These are phyloP conservation scores for Peromyscus californicus DNA, from an alignment of 2,113 vertebrate species.

Conservation along the genomic window DNA sequence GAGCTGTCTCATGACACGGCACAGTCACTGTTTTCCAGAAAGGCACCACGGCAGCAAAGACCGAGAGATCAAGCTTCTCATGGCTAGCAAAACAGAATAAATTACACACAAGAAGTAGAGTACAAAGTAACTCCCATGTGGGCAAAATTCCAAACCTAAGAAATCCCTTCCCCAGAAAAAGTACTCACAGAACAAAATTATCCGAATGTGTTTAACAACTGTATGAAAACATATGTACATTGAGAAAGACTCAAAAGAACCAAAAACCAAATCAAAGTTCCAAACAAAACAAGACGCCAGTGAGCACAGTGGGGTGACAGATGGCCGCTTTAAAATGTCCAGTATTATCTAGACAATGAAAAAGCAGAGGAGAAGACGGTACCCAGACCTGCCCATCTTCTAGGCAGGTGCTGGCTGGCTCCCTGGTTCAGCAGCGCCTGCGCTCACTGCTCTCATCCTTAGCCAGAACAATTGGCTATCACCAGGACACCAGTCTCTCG, in stretches of 20 bases:
- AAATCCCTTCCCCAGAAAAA: conserved; percentile 43
- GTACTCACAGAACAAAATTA: not conserved
- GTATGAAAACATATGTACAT: not conserved
- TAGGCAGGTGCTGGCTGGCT: not conserved
- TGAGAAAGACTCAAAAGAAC: not conserved
- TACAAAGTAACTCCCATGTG: not conserved
- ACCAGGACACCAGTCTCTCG: not conserved
- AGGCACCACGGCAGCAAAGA: not conserved
- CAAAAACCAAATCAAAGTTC: not conserved
- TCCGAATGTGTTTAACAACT: not conserved
- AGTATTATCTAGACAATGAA: not conserved
- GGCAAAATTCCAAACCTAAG: not conserved
- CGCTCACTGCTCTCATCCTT: not conserved
- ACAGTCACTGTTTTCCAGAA: not conserved
- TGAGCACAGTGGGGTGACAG: not conserved
- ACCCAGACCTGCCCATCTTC: conserved; percentile 23
- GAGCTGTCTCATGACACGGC: not conserved
- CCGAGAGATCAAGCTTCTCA: not conserved
- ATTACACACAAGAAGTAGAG: not conserved
- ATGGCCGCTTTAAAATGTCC: not conserved
- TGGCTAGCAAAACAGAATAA: not conserved
- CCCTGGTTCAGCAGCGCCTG: not conserved
- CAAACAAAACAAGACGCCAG: not conserved
- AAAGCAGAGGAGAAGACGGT: not conserved
- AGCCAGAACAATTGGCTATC: not conserved